Base-by-base conservation (phyloP, 2,113 vertebrate species). In the Colossoma macropomum region DNA sequence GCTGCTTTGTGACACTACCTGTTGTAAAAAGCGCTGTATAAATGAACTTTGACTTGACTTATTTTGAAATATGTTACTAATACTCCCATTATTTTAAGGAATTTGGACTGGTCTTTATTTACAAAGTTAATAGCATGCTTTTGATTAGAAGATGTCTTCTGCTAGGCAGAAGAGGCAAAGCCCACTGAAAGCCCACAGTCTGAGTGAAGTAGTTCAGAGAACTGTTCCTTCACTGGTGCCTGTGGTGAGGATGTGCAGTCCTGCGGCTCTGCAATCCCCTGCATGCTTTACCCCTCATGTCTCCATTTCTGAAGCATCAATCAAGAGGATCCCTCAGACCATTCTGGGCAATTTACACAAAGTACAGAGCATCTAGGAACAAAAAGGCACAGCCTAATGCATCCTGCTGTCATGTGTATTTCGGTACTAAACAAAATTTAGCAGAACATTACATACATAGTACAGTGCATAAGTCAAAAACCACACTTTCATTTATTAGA, bases 111-210 rank as follows among this genome's bases (percentile, higher is more conserved):
- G 86, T 84, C 79, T 85, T 80, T 76, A 74, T 62, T 88, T 82
- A 81, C 83, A 69, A 76, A 62, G 80, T 90, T 92, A 89, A 90
- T 83, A 88, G 89, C 80, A 83, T 92, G 92, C 78, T 90, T 93
- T 90, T 89, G 85, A 91, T 94, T 92, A 92, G 82, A 48, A 16
- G 1, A 60, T 54, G 79, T 87, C 70, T 79, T 82, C 69, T 88
- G 84, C 80, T 85, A 71, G 30, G 30, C 34, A 86, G 77, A 82
- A 88, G 71, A 89, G 72, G 84, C n/a, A 80, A 77, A 65, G 65
- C 50, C 72, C 75, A 87, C 87, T 85, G 9, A 63, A 17, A 80
- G n/a, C n/a, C n/a, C n/a, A 17, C 68, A 72, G 59, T 41, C 3
- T 71, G 9, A 71, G n/a, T 25, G 17, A 17, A 60, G 11, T 12